phyloP scores from a whole-genome alignment of 1,140 invertebrate species.

The Melanaphis sacchari region DNA sequence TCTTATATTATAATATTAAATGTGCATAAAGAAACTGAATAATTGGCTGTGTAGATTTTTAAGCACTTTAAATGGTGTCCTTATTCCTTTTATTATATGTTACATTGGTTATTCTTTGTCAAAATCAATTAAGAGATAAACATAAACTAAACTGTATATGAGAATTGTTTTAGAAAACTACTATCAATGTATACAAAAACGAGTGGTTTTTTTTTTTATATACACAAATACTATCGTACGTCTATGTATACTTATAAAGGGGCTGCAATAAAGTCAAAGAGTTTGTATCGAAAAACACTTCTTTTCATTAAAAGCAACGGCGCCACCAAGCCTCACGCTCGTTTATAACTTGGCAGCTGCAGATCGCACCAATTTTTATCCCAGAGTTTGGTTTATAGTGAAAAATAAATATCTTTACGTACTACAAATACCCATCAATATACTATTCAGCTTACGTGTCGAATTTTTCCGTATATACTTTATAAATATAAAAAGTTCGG shows the following conservation, averaged over 20 bases:
- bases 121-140: slow-evolving; percentile 13
- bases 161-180: background rate
- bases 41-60: background rate
- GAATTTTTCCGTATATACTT: background rate
- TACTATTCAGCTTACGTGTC: background rate
- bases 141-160: background rate
- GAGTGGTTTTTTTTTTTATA: slow-evolving; percentile 4
- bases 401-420: background rate
- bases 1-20: background rate
- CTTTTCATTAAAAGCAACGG: slow-evolving; percentile 39
- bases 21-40: background rate
- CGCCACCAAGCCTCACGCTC: background rate
- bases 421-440: background rate
- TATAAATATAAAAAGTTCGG: background rate
- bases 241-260: background rate
- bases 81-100: background rate
- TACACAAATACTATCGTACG: background rate
- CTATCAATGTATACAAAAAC: background rate
- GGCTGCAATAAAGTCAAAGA: background rate
- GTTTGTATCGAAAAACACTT: slow-evolving; percentile 41
- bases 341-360: slow-evolving; percentile 33
- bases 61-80: background rate
- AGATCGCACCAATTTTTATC: background rate
- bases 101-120: background rate
- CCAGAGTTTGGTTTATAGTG: background rate